phyloP scores from a whole-genome alignment of 2,888 invertebrate genomes.

The Dasysyrphus albostriatus region DNA sequence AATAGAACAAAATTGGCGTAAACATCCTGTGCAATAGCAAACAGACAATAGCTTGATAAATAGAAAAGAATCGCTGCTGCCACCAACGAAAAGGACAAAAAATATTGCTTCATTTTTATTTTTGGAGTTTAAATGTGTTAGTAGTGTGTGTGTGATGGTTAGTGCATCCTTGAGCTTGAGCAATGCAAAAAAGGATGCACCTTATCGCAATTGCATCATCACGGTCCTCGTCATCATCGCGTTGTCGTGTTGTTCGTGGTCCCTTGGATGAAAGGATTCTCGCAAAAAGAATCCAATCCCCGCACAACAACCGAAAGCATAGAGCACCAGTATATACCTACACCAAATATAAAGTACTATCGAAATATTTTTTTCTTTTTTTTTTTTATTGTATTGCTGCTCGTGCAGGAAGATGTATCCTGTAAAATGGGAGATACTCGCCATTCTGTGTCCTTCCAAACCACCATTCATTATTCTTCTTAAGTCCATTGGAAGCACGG shows the following conservation, averaged over 20 bases:
- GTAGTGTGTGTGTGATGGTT: background rate
- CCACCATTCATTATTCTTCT: conserved; percentile 72
- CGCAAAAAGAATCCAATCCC: conserved; percentile 47
- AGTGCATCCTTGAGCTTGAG: conserved; percentile 51
- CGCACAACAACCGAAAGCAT: conserved; percentile 54
- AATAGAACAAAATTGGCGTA: conserved; percentile 74
- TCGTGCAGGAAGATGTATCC: conserved; percentile 43
- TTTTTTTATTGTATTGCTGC: conserved; percentile 8
- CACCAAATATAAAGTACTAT: conserved; percentile 1
- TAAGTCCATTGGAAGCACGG: conserved; percentile 69
- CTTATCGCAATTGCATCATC: conserved; percentile 51
- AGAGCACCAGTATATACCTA: background rate
- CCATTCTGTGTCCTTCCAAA: conserved; percentile 42
- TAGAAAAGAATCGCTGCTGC: conserved; percentile 67
- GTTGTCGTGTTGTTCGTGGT: conserved; percentile 21
- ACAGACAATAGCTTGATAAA: conserved; percentile 74
- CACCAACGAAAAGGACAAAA: conserved; percentile 34
- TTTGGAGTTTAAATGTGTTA: background rate
- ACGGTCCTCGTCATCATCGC: background rate
- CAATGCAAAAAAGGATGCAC: conserved; percentile 60
- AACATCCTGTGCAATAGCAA: conserved; percentile 69
- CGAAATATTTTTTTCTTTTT: conserved; percentile 39
- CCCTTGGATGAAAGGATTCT: conserved; percentile 48
- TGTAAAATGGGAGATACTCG: conserved; percentile 51
- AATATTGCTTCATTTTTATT: conserved; percentile 40